Evolutionary conservation across 2,113 vertebrate species (phyloP).

Genomic region (Diphyllodes magnificus): DNA sequence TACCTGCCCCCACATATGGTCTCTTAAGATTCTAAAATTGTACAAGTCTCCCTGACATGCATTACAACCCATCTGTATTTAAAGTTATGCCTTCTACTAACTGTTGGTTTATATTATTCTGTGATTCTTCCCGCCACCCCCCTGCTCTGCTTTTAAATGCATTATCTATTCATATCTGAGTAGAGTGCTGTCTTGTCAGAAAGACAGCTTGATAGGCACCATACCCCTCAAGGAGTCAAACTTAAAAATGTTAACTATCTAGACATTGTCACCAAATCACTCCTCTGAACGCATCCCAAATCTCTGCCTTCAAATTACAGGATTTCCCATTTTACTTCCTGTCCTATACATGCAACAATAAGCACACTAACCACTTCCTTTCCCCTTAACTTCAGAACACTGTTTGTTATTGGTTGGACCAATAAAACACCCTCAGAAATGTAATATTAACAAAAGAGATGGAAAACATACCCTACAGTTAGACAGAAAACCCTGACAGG

Average conservation of each 20-base stretch:
- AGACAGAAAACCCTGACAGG: conserved; percentile 55
- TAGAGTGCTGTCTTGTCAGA: not conserved
- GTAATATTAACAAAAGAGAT: conserved; percentile 26
- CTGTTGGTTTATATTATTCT: not conserved
- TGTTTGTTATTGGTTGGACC: not conserved
- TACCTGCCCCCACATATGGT: conserved; percentile 40
- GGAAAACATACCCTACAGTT: not conserved
- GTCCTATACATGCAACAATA: not conserved
- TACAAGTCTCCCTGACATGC: not conserved
- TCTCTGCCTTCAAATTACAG: not conserved
- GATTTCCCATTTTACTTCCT: not conserved
- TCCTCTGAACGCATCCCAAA: not conserved
- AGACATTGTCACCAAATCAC: not conserved
- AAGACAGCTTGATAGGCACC: not conserved
- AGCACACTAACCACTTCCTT: not conserved
- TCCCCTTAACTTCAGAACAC: not conserved
- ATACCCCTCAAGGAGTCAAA: not conserved
- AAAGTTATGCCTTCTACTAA: conserved; percentile 4
- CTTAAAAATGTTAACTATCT: not conserved
- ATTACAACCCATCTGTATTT: conserved; percentile 35
- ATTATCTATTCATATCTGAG: not conserved
- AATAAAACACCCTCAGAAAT: conserved; percentile 18
- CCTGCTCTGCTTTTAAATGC: not conserved
- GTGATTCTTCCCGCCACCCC: not conserved
- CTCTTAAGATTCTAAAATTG: conserved; percentile 39